phyloP scores from a whole-genome alignment of 2,113 vertebrate species.

The Rallus limicola region DNA sequence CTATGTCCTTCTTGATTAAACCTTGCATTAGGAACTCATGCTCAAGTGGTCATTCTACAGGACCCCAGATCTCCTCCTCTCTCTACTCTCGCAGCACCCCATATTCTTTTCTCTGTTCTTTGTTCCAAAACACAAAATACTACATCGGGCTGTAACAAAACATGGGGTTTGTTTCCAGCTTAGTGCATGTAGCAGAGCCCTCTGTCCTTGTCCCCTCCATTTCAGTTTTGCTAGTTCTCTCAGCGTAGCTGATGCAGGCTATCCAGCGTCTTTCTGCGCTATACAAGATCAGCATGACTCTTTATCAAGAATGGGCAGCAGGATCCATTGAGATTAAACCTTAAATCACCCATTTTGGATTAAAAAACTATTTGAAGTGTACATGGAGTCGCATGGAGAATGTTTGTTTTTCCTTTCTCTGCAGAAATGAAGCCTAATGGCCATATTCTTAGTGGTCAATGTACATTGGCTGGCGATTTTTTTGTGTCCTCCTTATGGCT shows the following conservation, averaged over 20 bases:
- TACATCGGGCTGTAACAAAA: neutral
- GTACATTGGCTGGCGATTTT: neutral
- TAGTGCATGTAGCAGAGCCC: neutral
- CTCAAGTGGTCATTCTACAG: neutral
- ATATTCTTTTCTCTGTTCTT: neutral
- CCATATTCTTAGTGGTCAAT: neutral
- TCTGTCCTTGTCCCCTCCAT: neutral
- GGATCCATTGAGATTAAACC: neutral
- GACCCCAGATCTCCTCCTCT: neutral
- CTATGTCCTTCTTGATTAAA: neutral
- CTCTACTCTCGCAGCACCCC: neutral
- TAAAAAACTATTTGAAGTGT: neutral
- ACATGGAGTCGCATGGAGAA: neutral
- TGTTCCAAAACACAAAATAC: neutral
- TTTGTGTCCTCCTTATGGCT: neutral
- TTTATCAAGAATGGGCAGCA: neutral
- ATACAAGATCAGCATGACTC: neutral
- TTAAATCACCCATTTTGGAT: neutral
- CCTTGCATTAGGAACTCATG: neutral
- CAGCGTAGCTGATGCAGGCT: neutral
- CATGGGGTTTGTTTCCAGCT: neutral
- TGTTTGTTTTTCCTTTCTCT: neutral
- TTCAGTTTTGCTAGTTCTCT: neutral
- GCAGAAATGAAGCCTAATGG: neutral
- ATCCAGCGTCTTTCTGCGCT: neutral